Percentiles rank a stretch among this genome's conserved stretches.
phyloP scores from a whole-genome alignment of 2,888 invertebrate genomes.

The Oxytorus armatus region DNA sequence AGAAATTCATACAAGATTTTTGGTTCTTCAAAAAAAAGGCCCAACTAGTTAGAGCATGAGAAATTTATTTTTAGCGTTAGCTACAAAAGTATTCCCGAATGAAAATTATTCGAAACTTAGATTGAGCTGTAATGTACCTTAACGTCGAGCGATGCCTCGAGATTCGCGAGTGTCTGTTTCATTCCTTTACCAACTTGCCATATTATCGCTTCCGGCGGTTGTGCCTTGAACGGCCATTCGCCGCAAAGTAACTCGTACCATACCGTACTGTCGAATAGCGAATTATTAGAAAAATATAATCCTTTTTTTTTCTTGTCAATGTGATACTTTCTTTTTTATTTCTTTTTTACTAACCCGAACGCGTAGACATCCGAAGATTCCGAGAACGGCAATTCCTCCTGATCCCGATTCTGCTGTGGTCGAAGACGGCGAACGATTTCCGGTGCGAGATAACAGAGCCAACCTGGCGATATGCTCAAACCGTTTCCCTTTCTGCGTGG shows the following conservation, averaged over 20 bases:
- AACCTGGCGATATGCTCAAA: conserved; percentile 97
- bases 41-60: too few species aligned
- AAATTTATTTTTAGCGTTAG: background rate
- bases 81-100: conserved; percentile 1
- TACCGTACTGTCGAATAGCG: conserved; percentile 91
- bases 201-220: conserved; percentile 97
- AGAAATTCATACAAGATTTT: too few species aligned
- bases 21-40: too few species aligned
- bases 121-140: conserved; percentile 90
- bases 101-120: conserved; percentile 1
- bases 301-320: background rate
- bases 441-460: conserved; percentile 99
- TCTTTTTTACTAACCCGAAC: conserved; percentile 91
- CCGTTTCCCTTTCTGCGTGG: conserved; percentile 88
- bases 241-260: conserved; percentile 99
- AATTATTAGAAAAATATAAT: conserved; percentile 24
- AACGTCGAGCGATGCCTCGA: conserved; percentile 97
- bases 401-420: conserved; percentile 90
- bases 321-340: conserved; percentile 8
- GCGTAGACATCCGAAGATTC: conserved; percentile 98
- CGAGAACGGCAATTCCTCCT: conserved; percentile 96
- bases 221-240: conserved; percentile 97
- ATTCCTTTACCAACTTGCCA: conserved; percentile 99
- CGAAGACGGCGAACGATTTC: conserved; percentile 96
- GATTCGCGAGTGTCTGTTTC: conserved; percentile 97